phyloP scores from a whole-genome alignment of 64 coral and sea anemone genomes.

The Acropora yongei region DNA sequence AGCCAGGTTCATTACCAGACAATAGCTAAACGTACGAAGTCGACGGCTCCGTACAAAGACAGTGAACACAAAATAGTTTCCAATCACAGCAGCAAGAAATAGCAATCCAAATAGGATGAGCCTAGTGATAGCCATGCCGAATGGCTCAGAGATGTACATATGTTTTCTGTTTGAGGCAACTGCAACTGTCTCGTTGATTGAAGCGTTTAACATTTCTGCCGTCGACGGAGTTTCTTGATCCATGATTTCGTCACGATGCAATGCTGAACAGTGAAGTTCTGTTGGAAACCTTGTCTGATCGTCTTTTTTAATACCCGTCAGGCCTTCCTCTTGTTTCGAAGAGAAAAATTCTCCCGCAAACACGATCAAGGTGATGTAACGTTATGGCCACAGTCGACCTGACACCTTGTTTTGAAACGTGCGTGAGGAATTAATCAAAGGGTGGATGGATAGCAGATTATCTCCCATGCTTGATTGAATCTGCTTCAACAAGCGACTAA shows the following conservation, averaged over 20 bases:
- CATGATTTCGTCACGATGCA: neutral
- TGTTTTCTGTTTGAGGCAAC: neutral
- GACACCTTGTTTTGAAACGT: neutral
- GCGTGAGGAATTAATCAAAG: neutral
- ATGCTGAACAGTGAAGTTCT: too few relatives aligned
- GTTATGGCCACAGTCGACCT: neutral
- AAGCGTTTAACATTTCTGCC: neutral
- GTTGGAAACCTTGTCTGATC: neutral
- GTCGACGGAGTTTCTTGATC: neutral
- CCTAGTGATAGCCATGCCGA: slow-evolving; percentile 49
- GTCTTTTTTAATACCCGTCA: too few relatives aligned
- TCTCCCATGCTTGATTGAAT: neutral
- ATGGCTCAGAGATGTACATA: slow-evolving; percentile 41
- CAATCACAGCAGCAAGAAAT: slow-evolving; percentile 56
- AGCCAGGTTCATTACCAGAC: slow-evolving; percentile 69
- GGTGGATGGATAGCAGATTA: neutral
- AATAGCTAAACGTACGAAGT: slow-evolving; percentile 79
- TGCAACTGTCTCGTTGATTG: neutral
- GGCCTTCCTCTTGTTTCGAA: neutral
- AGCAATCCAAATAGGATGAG: slow-evolving; percentile 51
- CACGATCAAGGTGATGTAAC: neutral
- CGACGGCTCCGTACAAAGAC: slow-evolving; percentile 55
- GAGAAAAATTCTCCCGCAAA: neutral
- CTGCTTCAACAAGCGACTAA: neutral
- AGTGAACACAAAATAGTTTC: slow-evolving; percentile 67